Evolutionary conservation across 2,888 invertebrate species (phyloP).

Genomic region (Patella ulyssiponensis): DNA sequence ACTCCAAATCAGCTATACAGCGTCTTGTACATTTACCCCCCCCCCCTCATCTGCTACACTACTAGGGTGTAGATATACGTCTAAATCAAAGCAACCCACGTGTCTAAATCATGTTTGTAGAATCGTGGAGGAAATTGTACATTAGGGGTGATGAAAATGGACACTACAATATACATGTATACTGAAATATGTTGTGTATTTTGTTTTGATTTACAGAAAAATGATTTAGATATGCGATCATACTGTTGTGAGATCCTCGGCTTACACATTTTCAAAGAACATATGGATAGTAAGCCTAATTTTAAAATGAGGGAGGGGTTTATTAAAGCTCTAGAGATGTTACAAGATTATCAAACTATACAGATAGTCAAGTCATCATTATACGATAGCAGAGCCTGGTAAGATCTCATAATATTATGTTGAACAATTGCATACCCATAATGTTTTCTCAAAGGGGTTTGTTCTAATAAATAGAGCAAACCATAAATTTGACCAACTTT

Average conservation of each 20-base stretch:
- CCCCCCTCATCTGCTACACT: too few relatives aligned
- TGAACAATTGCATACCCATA: too few relatives aligned
- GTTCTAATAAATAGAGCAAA: too few relatives aligned
- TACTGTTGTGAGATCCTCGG: neutral
- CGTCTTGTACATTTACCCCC: too few relatives aligned
- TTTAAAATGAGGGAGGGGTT: neutral
- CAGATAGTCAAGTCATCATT: neutral
- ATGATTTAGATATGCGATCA: neutral
- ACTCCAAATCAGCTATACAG: too few relatives aligned
- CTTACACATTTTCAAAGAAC: neutral
- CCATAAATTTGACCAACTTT: too few relatives aligned
- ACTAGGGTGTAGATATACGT: too few relatives aligned
- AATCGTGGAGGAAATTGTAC: too few relatives aligned
- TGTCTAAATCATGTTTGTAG: too few relatives aligned
- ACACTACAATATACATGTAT: too few relatives aligned
- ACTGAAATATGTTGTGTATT: neutral
- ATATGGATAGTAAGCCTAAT: neutral
- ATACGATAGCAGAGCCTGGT: neutral
- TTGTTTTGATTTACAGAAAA: neutral
- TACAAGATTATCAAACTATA: neutral
- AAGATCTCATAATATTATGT: neutral
- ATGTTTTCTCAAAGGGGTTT: too few relatives aligned
- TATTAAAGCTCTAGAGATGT: neutral
- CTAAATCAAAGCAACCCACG: neutral
- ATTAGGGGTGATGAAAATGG: too few relatives aligned